Conservation (phyloP, 2,113 vertebrate species). For the Corythornis vintsioides region DNA sequence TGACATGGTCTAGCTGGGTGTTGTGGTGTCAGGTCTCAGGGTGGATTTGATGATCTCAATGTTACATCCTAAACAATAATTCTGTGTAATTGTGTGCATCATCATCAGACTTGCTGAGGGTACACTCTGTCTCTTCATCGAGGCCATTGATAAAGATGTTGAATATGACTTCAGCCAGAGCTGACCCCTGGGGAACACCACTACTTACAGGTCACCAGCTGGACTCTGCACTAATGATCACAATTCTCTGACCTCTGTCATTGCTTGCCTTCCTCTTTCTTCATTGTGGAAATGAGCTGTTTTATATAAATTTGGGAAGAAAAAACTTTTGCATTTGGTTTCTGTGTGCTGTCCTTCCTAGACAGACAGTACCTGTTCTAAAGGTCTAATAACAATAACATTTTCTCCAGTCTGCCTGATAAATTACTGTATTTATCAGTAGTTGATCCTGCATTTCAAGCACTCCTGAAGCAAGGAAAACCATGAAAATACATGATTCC, state of each 20-base stretch:
- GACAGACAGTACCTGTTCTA: neutral
- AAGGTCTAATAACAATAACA: neutral
- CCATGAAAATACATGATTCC: neutral
- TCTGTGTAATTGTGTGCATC: too few species aligned
- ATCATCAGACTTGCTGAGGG: too few species aligned
- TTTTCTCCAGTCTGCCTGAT: neutral
- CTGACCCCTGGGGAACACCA: too few species aligned
- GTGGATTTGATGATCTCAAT: too few species aligned
- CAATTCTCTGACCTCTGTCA: neutral
- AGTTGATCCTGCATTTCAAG: neutral
- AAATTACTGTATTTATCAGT: neutral
- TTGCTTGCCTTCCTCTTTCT: neutral
- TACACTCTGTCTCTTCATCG: too few species aligned
- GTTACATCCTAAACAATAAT: too few species aligned
- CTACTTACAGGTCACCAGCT: too few species aligned
- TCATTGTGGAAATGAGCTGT: neutral
- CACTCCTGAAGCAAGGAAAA: neutral
- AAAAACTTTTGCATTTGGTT: neutral
- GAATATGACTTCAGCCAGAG: too few species aligned
- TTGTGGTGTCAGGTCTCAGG: too few species aligned
- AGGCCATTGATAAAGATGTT: too few species aligned
- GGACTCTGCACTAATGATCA: too few species aligned
- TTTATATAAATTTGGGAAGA: neutral
- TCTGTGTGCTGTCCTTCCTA: neutral
- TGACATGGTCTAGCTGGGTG: too few species aligned